Conservation (phyloP, 1,140 invertebrate species). For the Drosophila ercepeae region DNA sequence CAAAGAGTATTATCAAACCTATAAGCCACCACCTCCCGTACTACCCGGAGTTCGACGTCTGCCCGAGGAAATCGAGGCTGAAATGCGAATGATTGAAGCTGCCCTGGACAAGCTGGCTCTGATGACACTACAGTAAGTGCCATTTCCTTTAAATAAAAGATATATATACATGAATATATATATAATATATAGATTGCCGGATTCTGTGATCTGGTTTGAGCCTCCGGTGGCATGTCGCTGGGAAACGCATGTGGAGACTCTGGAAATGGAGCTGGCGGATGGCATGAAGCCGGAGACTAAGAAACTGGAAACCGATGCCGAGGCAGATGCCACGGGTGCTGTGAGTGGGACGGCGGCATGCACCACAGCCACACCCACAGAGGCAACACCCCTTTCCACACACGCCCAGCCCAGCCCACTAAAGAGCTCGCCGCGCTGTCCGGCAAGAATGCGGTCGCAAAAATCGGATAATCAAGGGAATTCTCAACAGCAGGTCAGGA, state of each 20-base stretch:
- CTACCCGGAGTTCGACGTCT: conserved; percentile 87
- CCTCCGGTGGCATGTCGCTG: conserved; percentile 92
- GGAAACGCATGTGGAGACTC: conserved; percentile 84
- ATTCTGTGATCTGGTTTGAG: conserved; percentile 92
- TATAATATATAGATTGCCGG: conserved; percentile 85
- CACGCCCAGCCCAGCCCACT: conserved; percentile 74
- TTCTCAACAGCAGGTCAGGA: conserved; percentile 18
- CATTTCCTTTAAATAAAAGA: background rate
- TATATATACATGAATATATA: background rate
- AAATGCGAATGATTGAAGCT: conserved; percentile 89
- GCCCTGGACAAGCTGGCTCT: conserved; percentile 89
- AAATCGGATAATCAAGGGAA: conserved; percentile 30
- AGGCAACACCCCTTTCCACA: conserved; percentile 68
- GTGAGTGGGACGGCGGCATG: conserved; percentile 21
- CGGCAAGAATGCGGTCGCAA: conserved; percentile 61
- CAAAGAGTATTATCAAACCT: conserved; percentile 88
- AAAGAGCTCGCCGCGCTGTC: conserved; percentile 74
- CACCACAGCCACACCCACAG: conserved; percentile 66
- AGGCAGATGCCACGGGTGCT: conserved; percentile 9
- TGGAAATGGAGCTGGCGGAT: conserved; percentile 70
- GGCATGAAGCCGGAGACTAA: conserved; percentile 42
- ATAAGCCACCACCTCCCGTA: conserved; percentile 88
- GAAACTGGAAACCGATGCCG: background rate
- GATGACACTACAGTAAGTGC: conserved; percentile 88
- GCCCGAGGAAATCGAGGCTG: conserved; percentile 92